phyloP scores from a whole-genome alignment of 2,797 vertebrate genomes.

The Sciurus carolinensis region DNA sequence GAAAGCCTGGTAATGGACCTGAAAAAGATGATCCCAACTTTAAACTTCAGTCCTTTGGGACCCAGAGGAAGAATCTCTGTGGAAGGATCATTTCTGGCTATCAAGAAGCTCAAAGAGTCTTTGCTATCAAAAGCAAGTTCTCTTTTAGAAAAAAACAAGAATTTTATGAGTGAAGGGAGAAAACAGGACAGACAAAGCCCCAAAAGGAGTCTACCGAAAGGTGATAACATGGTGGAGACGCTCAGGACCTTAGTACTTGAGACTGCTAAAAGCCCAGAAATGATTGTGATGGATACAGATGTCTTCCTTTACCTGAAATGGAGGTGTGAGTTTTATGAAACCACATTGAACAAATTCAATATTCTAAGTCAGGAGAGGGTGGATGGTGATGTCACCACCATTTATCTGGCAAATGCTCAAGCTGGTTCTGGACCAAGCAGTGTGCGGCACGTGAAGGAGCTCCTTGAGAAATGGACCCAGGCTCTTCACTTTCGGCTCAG shows the following conservation, averaged over 20 bases:
- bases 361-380: slow-evolving; percentile 55
- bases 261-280: accelerated
- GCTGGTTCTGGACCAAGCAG: neutral
- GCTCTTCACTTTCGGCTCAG: slow-evolving; percentile 72
- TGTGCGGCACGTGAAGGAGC: neutral
- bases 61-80: slow-evolving; percentile 76
- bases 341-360: accelerated
- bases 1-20: slow-evolving; percentile 85
- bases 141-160: slow-evolving; percentile 43
- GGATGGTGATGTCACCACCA: slow-evolving; percentile 83
- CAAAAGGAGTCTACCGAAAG: neutral
- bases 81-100: slow-evolving; percentile 85
- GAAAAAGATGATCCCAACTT: slow-evolving; percentile 71
- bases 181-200: neutral
- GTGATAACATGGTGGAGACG: accelerated
- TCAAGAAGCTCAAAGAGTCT: slow-evolving; percentile 80
- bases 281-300: slow-evolving; percentile 85
- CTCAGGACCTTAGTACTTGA: accelerated
- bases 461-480: slow-evolving; percentile 12
- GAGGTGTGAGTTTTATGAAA: neutral
- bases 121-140: slow-evolving; percentile 79
- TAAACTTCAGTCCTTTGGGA: slow-evolving; percentile 85
- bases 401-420: slow-evolving; percentile 68
- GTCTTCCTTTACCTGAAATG: slow-evolving; percentile 84
- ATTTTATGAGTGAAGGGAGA: neutral